Evolutionary conservation across 2,888 invertebrate species (phyloP), one percentile per base, ranked within the genome.

Genomic region (Archips crataeganus): DNA sequence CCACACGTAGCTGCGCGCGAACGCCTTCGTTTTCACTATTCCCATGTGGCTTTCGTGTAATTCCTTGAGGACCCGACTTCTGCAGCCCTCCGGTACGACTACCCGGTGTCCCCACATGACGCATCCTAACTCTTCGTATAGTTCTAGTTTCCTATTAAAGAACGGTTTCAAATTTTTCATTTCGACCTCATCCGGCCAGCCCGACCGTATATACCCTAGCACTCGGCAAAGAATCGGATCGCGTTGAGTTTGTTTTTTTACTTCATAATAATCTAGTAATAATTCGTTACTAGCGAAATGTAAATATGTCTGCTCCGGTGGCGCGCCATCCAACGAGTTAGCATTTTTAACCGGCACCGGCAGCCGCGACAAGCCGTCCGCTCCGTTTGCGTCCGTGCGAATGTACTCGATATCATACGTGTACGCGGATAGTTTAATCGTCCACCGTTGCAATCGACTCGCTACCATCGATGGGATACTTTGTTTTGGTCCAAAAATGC

Each of bases 111-210:
- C 47, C 47, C 47, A 47, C 47, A 47, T 47, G 11, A 47, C 11
- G 47, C 47, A 47, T 11, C 47, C 47, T 11, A 47, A 11, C 47
- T 47, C 47, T 47, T 11, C 10, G 11, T 47, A 47, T 1, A 47
- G 13, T 47, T 47, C 47, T 11, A 2, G 5, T 47, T 11, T 47
- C 5, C 47, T 5, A 47, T 47, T 47, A 13, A 47, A 11, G 9
- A 47, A 47, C 11, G 47, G 47, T 47, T 47, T 1, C 11, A 47
- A 2, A 11, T 47, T 10, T 47, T 11, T 13, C 2, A 66, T 34
- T 11, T 66, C 66, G 4, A 8, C 3, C 2, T 54, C 39, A 3
- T 10, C 6, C 8, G 67, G 67, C 67, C 67, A 67, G 23, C 67
- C 59, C 3, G 45, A 13, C 32, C 32, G 10, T 0, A 59, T 3